phyloP scores from a whole-genome alignment of 2,888 invertebrate genomes.

The Dorcus parallelipipedus region DNA sequence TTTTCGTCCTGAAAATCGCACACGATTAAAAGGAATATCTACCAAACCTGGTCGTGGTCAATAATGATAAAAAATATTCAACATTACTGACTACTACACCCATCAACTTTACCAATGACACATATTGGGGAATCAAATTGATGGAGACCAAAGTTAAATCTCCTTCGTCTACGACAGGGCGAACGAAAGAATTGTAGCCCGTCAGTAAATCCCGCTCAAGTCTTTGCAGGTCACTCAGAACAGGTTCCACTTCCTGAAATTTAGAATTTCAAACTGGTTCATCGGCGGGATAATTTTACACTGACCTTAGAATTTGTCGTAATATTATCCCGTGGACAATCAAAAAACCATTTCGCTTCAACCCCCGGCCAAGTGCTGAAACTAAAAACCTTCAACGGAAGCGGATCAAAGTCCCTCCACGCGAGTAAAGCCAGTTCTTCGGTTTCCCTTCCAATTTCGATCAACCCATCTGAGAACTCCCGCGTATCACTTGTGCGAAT shows the following conservation, averaged over 20 bases:
- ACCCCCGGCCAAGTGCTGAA: constrained; percentile 66
- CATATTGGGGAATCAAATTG: constrained; percentile 30
- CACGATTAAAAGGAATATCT: not conserved
- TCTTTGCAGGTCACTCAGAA: constrained; percentile 52
- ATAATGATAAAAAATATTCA: too few species aligned
- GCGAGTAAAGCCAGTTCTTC: constrained; percentile 57
- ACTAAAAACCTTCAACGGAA: constrained; percentile 64
- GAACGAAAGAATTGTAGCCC: constrained; percentile 49
- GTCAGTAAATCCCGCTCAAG: constrained; percentile 54
- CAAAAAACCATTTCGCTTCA: constrained; percentile 66
- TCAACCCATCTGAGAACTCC: constrained; percentile 53
- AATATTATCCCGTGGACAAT: constrained; percentile 52
- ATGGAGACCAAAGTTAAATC: constrained; percentile 35
- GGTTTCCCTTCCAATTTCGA: constrained; percentile 63
- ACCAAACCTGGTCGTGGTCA: too few species aligned
- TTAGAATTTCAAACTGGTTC: not conserved
- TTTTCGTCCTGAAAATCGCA: constrained; percentile 9
- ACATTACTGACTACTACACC: not conserved
- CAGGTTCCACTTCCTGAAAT: constrained; percentile 46
- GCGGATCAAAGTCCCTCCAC: constrained; percentile 58
- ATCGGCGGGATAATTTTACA: not conserved
- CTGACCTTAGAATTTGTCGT: constrained; percentile 32
- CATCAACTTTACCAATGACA: constrained; percentile 35
- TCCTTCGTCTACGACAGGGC: constrained; percentile 36
- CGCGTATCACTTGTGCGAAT: not conserved